Percentiles rank a stretch among this genome's conserved stretches.
phyloP scores from a whole-genome alignment of 2,888 invertebrate genomes.

The Horisme vitalbata region DNA sequence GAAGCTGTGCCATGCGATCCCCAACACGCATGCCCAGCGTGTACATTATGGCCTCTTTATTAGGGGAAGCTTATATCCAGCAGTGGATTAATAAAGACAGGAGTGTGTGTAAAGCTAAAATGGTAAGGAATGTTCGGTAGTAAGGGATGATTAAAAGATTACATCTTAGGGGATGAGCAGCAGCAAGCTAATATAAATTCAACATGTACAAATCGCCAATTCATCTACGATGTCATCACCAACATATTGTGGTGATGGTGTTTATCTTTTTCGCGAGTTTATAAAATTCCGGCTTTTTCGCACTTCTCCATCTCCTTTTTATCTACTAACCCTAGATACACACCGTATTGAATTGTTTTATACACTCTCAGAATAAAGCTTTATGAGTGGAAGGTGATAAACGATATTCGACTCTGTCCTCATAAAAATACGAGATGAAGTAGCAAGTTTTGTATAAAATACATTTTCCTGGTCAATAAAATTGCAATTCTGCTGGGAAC shows the following conservation, averaged over 20 bases:
- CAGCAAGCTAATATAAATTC: no score
- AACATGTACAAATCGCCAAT: background rate
- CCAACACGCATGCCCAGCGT: no score
- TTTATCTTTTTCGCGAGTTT: background rate
- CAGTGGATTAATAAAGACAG: no score
- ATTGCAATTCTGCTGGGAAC: slow-evolving; percentile 20
- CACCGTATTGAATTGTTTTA: slow-evolving; percentile 21
- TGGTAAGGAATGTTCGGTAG: no score
- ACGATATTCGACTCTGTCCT: slow-evolving; percentile 7
- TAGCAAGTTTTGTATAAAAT: background rate
- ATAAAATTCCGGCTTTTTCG: background rate
- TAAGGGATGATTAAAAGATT: no score
- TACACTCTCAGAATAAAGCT: slow-evolving; percentile 12
- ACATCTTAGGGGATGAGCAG: no score
- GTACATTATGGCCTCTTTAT: no score
- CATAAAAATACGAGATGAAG: slow-evolving; percentile 5
- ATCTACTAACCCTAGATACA: slow-evolving; percentile 5
- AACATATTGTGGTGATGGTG: background rate
- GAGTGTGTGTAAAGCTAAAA: no score
- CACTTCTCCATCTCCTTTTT: background rate
- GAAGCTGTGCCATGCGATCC: no score
- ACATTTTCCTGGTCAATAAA: slow-evolving; percentile 22
- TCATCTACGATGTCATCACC: background rate
- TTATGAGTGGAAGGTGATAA: slow-evolving; percentile 5
- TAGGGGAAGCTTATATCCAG: no score